Conservation (phyloP, 2,888 invertebrate species). For the Limenitis camilla region DNA sequence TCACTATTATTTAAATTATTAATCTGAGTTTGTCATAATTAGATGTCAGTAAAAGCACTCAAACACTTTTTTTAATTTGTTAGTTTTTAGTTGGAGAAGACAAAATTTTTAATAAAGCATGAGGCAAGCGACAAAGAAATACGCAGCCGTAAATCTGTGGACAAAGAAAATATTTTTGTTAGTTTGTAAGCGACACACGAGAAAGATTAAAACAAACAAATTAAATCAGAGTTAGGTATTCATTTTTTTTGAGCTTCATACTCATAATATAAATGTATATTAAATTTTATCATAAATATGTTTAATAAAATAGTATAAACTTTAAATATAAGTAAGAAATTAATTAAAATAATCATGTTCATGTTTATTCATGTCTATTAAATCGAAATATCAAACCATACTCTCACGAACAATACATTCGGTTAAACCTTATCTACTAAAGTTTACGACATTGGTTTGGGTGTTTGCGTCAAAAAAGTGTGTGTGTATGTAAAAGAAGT, state of each 20-base stretch:
- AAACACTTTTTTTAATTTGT: constrained; percentile 4
- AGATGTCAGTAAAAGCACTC: background rate
- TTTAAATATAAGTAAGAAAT: too few relatives aligned
- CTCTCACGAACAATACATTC: too few relatives aligned
- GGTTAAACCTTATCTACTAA: too few relatives aligned
- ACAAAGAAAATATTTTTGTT: constrained; percentile 64
- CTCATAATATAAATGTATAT: background rate
- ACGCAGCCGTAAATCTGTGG: constrained; percentile 53
- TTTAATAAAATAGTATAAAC: too few relatives aligned
- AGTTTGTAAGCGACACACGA: constrained; percentile 49
- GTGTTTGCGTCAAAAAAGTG: too few relatives aligned
- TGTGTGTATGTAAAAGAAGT: too few relatives aligned
- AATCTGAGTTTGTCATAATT: background rate
- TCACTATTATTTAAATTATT: background rate
- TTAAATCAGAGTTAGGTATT: background rate
- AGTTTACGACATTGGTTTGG: too few relatives aligned
- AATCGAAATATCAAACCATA: too few relatives aligned
- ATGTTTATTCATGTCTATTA: too few relatives aligned
- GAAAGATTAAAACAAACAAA: background rate
- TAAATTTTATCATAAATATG: too few relatives aligned
- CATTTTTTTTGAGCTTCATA: background rate
- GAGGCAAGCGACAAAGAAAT: constrained; percentile 37
- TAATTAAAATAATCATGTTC: too few relatives aligned
- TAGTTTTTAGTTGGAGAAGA: constrained; percentile 17
- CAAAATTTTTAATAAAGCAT: constrained; percentile 19